phyloP scores from a whole-genome alignment of 30 jellyfish, hydroid and myxozoan species.

The Aurelia sp. region DNA sequence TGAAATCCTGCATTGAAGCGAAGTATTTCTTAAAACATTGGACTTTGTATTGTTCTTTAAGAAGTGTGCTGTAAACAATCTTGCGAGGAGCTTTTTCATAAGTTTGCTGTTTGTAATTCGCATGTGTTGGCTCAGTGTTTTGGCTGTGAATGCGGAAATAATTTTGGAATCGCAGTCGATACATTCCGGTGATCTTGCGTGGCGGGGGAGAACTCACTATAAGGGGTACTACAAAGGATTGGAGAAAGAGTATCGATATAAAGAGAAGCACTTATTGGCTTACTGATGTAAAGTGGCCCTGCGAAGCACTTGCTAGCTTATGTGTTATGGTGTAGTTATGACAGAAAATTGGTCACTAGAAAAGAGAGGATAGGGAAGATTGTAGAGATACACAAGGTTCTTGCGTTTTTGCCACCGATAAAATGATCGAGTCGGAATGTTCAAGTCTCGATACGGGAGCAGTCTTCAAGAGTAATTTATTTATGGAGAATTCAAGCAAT shows the following conservation, averaged over 20 bases:
- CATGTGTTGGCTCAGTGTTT: too few species aligned
- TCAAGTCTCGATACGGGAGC: constrained; percentile 12
- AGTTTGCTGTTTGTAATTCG: too few species aligned
- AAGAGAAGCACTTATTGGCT: too few species aligned
- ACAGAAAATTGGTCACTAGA: too few species aligned
- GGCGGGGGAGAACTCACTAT: too few species aligned
- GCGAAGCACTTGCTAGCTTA: neutral
- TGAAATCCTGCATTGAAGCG: constrained; percentile 33
- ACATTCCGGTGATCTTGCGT: too few species aligned
- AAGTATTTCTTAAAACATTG: constrained; percentile 5
- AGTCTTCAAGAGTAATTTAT: constrained; percentile 7
- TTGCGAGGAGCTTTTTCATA: neutral
- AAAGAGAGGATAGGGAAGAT: neutral
- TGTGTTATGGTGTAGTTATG: neutral
- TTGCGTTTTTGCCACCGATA: neutral
- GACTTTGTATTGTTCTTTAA: neutral
- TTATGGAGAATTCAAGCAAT: constrained; percentile 19
- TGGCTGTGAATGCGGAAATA: too few species aligned
- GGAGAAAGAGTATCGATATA: too few species aligned
- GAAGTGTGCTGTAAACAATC: constrained; percentile 14
- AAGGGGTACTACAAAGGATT: too few species aligned
- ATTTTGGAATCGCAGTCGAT: too few species aligned
- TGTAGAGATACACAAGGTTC: neutral
- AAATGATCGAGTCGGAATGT: constrained; percentile 34
- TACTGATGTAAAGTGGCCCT: too few species aligned